phyloP scores from a whole-genome alignment of 2,797 vertebrate species.

The Semotilus atromaculatus region DNA sequence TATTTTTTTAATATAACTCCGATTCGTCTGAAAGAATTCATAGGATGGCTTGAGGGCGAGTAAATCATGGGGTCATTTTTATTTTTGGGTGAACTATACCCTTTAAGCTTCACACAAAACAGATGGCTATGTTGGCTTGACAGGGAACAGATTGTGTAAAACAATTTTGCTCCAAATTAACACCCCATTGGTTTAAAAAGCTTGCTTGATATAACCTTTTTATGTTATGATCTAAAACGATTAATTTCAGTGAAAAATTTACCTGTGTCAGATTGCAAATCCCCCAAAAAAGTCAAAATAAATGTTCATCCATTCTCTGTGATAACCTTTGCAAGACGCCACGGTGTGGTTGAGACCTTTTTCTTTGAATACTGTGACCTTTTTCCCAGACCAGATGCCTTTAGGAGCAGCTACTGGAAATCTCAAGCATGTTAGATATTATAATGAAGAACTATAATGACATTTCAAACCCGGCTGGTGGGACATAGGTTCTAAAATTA shows the following conservation, averaged over 20 bases:
- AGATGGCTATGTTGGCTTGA: background rate
- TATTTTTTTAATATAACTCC: too few relatives aligned
- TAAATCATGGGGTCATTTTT: too few relatives aligned
- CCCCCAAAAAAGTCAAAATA: background rate
- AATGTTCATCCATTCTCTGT: constrained; percentile 45
- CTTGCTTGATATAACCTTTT: background rate
- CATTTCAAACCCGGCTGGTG: constrained; percentile 48
- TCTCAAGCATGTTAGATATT: constrained; percentile 10
- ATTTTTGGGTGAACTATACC: too few relatives aligned
- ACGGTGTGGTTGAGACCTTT: constrained; percentile 49
- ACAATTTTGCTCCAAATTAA: background rate
- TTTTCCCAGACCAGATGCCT: constrained; percentile 55
- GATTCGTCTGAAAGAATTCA: too few relatives aligned
- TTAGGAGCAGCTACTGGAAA: constrained; percentile 39
- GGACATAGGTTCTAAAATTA: constrained; percentile 15
- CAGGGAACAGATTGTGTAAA: background rate
- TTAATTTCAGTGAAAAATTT: background rate
- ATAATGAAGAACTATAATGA: constrained; percentile 40
- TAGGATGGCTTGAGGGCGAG: too few relatives aligned
- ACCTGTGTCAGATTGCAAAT: background rate
- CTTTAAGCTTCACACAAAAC: too few relatives aligned
- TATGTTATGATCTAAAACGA: background rate
- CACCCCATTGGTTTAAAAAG: background rate
- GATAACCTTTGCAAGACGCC: constrained; percentile 61
- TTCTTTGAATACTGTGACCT: constrained; percentile 71